Base-by-base conservation (phyloP, 2,888 invertebrate species). In the Phengaris arion region DNA sequence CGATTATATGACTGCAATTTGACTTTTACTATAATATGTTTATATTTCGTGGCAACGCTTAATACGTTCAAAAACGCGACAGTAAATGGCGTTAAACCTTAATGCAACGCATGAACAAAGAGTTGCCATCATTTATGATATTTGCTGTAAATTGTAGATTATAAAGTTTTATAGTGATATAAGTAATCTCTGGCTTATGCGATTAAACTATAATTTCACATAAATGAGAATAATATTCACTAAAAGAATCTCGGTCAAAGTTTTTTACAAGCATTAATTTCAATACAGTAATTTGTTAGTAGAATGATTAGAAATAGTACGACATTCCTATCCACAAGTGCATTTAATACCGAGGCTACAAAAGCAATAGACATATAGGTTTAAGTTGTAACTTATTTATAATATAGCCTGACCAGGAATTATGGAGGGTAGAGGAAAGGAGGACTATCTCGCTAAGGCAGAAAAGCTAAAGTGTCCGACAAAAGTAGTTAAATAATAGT, bases 291-390 rank as follows among this genome's bases (percentile, higher is more conserved):
- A 6, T n/a, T 13, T 55, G 1, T 55, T 55, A 55, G 22, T 22
- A n/a, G n/a, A n/a, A n/a, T 55, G n/a, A 6, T 55, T 55, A n/a
- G n/a, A n/a, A 12, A 12, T 52, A 12, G 9, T 22, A 59, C 22
- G 22, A 59, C 64, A 64, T 64, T 64, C 64, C 64, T 64, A 64
- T 12, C 9, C 12, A 64, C 64, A 64, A 64, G 64, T 64, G 64
- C 64, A 64, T 64, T 64, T 64, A 64, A 35, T 64, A 64, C 35
- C 64, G 64, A 64, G 64, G 13, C 64, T 64, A 64, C 64, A 64
- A 64, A 59, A 13, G 6, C 64, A 35, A 64, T 64, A 64, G 64
- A 59, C 10, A 59, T 64, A 10, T 52, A 52, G 8, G 52, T 52
- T 35, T 52, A 64, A 64, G 64, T 35, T 10, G 35, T 9, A 10